Evolutionary conservation across 2,888 invertebrate genomes (phyloP).

Genomic region (Trachelus troglodyta): DNA sequence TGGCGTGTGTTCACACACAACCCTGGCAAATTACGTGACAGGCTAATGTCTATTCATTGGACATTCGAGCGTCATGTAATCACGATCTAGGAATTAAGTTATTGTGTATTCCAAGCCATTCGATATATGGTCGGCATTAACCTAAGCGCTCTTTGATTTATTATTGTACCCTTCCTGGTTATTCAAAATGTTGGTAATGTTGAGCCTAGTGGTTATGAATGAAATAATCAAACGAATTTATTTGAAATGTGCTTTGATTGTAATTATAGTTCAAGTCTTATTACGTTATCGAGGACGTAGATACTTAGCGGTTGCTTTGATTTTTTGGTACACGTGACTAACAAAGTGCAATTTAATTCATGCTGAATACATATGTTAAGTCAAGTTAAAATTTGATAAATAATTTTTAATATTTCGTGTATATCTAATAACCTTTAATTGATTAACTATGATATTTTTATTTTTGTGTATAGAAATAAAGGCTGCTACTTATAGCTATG

Average conservation of each 20-base stretch:
- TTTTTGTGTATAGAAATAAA: not conserved
- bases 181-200: not conserved
- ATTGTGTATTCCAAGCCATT: constrained; percentile 35
- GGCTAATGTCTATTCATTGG: constrained; percentile 25
- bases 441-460: not conserved
- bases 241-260: not conserved
- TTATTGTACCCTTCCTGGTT: not conserved
- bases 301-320: not conserved
- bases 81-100: constrained; percentile 30
- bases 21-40: not conserved
- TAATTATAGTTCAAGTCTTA: not conserved
- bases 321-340: not conserved
- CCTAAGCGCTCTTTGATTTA: not conserved
- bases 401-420: not conserved
- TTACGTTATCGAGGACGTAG: not conserved
- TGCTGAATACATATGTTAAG: not conserved
- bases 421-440: not conserved
- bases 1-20: not conserved
- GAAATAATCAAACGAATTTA: not conserved
- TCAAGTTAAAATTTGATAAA: too few species aligned
- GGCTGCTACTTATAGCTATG: not conserved
- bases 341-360: not conserved
- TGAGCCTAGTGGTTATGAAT: not conserved
- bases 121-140: constrained; percentile 24
- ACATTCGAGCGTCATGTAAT: constrained; percentile 23